Conservation (phyloP, 2,797 vertebrate genomes). For the Borostomias antarcticus region DNA sequence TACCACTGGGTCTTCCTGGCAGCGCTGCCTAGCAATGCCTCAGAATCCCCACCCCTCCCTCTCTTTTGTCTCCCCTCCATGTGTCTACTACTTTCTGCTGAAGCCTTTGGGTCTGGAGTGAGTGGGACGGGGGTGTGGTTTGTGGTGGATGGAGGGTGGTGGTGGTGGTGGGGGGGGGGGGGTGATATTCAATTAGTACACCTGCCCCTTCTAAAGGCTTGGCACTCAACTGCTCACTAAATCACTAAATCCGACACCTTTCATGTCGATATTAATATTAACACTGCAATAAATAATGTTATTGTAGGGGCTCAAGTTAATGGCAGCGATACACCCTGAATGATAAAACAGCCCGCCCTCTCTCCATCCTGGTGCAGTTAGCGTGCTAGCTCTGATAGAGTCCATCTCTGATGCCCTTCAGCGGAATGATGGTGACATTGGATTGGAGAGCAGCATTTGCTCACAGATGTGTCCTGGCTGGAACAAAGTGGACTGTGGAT, state of each 20-base stretch:
- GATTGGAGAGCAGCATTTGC: slow-evolving; percentile 66
- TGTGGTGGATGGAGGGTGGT: background rate
- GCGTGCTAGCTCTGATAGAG: slow-evolving; percentile 5
- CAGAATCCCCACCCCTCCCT: background rate
- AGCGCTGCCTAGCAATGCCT: slow-evolving; percentile 1
- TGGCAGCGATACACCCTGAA: slow-evolving; percentile 60
- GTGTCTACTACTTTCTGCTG: background rate
- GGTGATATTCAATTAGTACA: slow-evolving; percentile 70
- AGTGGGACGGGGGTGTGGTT: slow-evolving; percentile 19
- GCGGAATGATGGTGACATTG: slow-evolving; percentile 62
- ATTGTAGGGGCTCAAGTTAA: slow-evolving; percentile 67
- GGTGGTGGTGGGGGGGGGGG: background rate
- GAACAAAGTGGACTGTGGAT: slow-evolving; percentile 64
- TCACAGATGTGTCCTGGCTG: slow-evolving; percentile 74
- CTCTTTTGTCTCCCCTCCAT: background rate
- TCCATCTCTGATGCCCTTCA: slow-evolving; percentile 73
- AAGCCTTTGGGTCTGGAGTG: background rate
- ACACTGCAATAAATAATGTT: slow-evolving; percentile 73
- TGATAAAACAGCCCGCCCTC: slow-evolving; percentile 48
- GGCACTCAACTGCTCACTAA: slow-evolving; percentile 54
- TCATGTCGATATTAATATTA: slow-evolving; percentile 73
- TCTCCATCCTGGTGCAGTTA: background rate
- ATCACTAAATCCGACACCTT: slow-evolving; percentile 59
- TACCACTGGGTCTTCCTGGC: slow-evolving; percentile 27
- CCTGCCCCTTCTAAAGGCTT: slow-evolving; percentile 57